Base-by-base conservation (phyloP, 2,888 invertebrate species). In the Eupithecia abbreviata region DNA sequence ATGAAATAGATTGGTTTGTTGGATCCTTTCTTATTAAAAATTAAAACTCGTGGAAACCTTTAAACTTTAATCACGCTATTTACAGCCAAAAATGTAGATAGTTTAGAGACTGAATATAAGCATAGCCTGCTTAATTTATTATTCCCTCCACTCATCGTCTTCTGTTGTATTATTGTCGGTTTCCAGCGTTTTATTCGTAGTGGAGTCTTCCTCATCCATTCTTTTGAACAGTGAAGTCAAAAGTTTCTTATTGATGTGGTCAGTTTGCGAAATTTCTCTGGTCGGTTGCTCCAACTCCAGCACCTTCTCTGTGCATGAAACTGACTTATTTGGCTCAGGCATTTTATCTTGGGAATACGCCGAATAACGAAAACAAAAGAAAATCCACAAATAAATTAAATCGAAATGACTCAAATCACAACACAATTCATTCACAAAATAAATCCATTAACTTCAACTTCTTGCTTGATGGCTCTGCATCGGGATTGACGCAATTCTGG, bases 201-300 rank as follows among this genome's bases (percentile, higher is more conserved):
- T 77, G 47, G 91, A 87, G 80, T 94, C 91, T 78, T 87, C 92
- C 78, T 94, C 91, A 55, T 96, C 96, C 91, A 97, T 94, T 79
- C 96, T 91, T 74, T 96, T 94, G 79, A 97, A 93, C 77, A 97
- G 92, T 0, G 96, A 96, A 75, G 96, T 93, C 71, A 97, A 89
- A 73, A 97, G 90, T 84, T 96, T 96, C 88, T 97, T 97, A 86
- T 97, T 97, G 76, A 97, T 85, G 80, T 95, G 96, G 86, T 97
- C 97, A 0, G 96, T 97, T 88, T 96, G 96, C 13, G 96, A 96
- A 78, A 96, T 88, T 89, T 96, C 96, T 72, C 95, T 87, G 0
- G 87, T 81, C 10, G 93, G 91, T 71, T 86, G 86, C n/a, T 88
- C 84, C 62, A 82, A 85, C 15, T 88, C 84, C 62, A 82, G 65